These are phyloP conservation scores for Adelphocoris suturalis DNA, from an alignment of 2,888 invertebrate species.

Conservation along the genomic window DNA sequence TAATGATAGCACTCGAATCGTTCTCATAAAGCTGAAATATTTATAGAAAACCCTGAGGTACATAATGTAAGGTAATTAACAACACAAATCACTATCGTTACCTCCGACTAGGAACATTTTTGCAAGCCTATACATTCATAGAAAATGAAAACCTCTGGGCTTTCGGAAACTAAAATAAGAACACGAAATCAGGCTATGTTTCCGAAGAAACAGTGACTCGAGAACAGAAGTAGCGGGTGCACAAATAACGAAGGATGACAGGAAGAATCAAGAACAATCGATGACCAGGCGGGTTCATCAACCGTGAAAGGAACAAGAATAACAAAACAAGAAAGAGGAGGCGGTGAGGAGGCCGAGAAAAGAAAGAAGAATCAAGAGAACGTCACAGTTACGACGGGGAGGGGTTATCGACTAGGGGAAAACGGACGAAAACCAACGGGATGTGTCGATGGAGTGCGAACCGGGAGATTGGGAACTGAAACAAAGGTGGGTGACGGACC, in stretches of 20 bases:
- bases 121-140: too few relatives aligned
- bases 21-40: too few relatives aligned
- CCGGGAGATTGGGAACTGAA: conserved; percentile 37
- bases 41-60: too few relatives aligned
- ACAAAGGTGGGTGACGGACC: conserved; percentile 52
- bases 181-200: neutral
- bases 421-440: conserved; percentile 11
- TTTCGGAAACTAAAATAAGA: neutral
- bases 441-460: conserved; percentile 14
- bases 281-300: conserved; percentile 62
- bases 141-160: too few relatives aligned
- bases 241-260: conserved; percentile 50
- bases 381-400: conserved; percentile 1
- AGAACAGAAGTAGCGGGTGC: conserved; percentile 43
- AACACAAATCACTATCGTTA: too few relatives aligned
- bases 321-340: conserved; percentile 54
- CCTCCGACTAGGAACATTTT: too few relatives aligned
- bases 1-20: too few relatives aligned
- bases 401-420: conserved; percentile 14
- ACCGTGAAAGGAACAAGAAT: conserved; percentile 63
- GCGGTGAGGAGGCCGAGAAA: conserved; percentile 6
- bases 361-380: conserved; percentile 36
- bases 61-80: too few relatives aligned
- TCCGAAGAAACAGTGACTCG: neutral
- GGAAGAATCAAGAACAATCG: conserved; percentile 66